phyloP scores from a whole-genome alignment of 2,113 vertebrate species.

The Hippolais icterina region DNA sequence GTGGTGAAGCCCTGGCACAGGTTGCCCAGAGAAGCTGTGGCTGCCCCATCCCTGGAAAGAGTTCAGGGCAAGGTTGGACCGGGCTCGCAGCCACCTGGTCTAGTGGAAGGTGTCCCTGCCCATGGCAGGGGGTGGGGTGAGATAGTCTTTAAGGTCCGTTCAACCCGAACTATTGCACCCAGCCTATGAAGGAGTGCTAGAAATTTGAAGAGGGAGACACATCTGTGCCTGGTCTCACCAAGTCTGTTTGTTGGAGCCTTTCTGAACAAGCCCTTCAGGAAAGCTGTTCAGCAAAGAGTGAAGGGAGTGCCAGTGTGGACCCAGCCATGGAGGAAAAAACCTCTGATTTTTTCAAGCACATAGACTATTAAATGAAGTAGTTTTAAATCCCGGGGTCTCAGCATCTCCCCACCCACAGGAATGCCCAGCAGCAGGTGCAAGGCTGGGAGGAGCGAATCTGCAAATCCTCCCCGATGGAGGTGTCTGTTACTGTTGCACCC shows the following conservation, averaged over 20 bases:
- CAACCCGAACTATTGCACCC: no score
- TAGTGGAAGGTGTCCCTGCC: neutral
- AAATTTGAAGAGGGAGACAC: neutral
- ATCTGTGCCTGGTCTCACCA: accelerated
- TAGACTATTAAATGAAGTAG: accelerated
- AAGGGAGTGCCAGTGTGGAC: accelerated
- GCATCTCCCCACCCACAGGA: neutral
- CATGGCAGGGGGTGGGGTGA: neutral
- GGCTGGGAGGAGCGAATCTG: no score
- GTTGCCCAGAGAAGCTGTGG: neutral
- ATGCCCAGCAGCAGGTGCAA: neutral
- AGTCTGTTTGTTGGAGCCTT: accelerated
- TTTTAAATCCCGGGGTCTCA: accelerated
- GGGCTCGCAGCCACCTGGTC: neutral
- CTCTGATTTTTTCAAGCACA: neutral
- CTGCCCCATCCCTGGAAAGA: neutral
- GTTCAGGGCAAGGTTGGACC: accelerated
- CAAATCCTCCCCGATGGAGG: accelerated
- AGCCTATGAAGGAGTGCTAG: neutral
- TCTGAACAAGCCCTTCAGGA: accelerated
- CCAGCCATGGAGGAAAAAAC: accelerated
- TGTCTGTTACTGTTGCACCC: no score
- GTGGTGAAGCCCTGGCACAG: neutral
- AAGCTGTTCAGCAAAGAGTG: neutral
- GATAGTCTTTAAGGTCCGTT: neutral